Conservation (phyloP, 2,888 invertebrate species). For the Cecidostiba fungosa region DNA sequence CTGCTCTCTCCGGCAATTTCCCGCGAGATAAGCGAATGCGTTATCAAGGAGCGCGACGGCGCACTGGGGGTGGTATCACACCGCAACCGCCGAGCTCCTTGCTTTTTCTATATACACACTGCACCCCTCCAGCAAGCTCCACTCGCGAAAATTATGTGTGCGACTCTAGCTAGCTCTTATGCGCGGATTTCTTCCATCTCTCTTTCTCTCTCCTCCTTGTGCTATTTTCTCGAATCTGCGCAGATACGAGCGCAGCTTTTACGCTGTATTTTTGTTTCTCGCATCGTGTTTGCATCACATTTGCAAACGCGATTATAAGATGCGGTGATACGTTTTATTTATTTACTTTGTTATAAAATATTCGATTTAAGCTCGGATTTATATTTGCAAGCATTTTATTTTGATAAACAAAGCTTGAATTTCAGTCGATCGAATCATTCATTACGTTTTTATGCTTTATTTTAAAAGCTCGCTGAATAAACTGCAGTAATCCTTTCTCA, state of each 20-base stretch:
- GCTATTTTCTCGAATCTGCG: not conserved
- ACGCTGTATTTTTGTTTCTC: not conserved
- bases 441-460: no score
- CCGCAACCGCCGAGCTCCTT: not conserved
- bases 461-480: no score
- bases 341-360: no score
- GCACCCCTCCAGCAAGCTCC: not conserved
- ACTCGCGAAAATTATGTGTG: constrained; percentile 17
- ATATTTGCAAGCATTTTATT: no score
- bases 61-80: not conserved
- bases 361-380: no score
- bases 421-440: no score
- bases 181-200: constrained; percentile 6
- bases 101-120: not conserved
- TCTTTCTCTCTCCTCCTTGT: not conserved
- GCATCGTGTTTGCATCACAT: no score
- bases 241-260: not conserved
- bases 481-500: no score
- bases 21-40: constrained; percentile 47
- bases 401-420: no score
- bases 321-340: no score
- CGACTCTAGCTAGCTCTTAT: not conserved
- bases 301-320: no score
- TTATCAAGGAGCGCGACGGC: constrained; percentile 30
- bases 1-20: constrained; percentile 33